Conservation (phyloP, 1,140 invertebrate genomes). For the Drosophila punjabiensis region DNA sequence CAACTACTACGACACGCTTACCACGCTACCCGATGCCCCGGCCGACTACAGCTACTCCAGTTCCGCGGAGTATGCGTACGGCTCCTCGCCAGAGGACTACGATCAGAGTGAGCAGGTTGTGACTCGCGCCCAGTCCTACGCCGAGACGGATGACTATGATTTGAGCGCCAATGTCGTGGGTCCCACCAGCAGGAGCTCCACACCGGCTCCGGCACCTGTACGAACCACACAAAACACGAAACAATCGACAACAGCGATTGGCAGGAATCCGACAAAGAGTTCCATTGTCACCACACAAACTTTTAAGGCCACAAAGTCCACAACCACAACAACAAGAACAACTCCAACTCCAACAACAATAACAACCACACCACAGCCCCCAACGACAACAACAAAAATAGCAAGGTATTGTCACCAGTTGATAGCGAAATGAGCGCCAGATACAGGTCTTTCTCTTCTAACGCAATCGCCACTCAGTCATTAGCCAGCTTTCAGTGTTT, state of each 20-base stretch:
- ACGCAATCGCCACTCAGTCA: conserved; percentile 8
- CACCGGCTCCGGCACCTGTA: conserved; percentile 15
- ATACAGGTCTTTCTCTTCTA: background rate
- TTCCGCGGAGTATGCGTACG: conserved; percentile 53
- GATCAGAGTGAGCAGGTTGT: conserved; percentile 46
- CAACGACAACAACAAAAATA: conserved; percentile 59
- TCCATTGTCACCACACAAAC: conserved; percentile 44
- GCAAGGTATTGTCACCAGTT: conserved; percentile 57
- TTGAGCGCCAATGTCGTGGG: conserved; percentile 53
- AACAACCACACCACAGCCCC: conserved; percentile 29
- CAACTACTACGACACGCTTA: conserved; percentile 62
- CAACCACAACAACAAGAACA: conserved; percentile 44
- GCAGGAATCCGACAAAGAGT: conserved; percentile 48
- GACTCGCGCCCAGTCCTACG: conserved; percentile 7
- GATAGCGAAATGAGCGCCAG: conserved; percentile 3
- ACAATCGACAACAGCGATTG: conserved; percentile 17
- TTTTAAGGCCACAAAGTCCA: conserved; percentile 43
- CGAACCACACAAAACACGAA: conserved; percentile 18
- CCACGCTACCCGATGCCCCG: conserved; percentile 28
- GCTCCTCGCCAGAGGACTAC: conserved; percentile 47
- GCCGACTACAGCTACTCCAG: conserved; percentile 62
- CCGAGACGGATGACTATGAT: conserved; percentile 53
- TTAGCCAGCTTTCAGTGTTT: conserved; percentile 11
- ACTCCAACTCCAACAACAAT: conserved; percentile 60
- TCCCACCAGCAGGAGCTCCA: conserved; percentile 18